phyloP scores from a whole-genome alignment of 2,888 invertebrate species.

The Mesoligia furuncula region DNA sequence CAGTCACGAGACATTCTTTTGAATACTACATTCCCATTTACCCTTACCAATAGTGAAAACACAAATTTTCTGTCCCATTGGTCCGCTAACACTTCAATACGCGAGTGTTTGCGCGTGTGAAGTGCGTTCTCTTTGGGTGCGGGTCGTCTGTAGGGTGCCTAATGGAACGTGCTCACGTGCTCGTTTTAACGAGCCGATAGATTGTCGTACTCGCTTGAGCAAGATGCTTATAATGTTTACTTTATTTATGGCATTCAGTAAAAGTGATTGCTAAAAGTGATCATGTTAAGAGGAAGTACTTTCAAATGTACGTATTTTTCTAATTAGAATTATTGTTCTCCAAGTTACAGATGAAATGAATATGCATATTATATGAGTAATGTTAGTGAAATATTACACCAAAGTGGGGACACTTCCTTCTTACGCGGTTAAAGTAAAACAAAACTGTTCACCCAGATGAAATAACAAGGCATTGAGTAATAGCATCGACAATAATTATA shows the following conservation, averaged over 20 bases:
- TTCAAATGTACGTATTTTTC: neutral
- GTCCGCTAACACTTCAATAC: constrained; percentile 50
- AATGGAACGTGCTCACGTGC: constrained; percentile 59
- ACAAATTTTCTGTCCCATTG: constrained; percentile 53
- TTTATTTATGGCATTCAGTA: constrained; percentile 9
- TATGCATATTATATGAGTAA: constrained; percentile 37
- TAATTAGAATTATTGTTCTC: neutral
- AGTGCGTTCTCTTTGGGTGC: constrained; percentile 36
- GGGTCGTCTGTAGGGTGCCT: constrained; percentile 60
- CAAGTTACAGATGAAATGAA: constrained; percentile 37
- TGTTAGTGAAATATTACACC: constrained; percentile 43
- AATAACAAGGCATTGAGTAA: constrained; percentile 53
- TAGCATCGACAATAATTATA: constrained; percentile 19
- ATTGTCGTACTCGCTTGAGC: constrained; percentile 15
- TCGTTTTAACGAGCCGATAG: constrained; percentile 48
- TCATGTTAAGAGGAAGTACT: neutral
- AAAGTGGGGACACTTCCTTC: constrained; percentile 54
- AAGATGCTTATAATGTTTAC: constrained; percentile 26
- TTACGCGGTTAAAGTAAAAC: constrained; percentile 60
- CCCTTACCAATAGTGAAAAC: constrained; percentile 20
- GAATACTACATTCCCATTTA: neutral
- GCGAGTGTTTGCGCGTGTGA: constrained; percentile 26
- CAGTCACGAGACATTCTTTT: neutral
- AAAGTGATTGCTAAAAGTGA: constrained; percentile 16
- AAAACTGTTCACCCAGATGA: constrained; percentile 53